A percentile compares a stretch with the other conserved stretches of the same genome.
phyloP scores from a whole-genome alignment of 1,140 invertebrate genomes.

The Sminthurides bifidus region DNA sequence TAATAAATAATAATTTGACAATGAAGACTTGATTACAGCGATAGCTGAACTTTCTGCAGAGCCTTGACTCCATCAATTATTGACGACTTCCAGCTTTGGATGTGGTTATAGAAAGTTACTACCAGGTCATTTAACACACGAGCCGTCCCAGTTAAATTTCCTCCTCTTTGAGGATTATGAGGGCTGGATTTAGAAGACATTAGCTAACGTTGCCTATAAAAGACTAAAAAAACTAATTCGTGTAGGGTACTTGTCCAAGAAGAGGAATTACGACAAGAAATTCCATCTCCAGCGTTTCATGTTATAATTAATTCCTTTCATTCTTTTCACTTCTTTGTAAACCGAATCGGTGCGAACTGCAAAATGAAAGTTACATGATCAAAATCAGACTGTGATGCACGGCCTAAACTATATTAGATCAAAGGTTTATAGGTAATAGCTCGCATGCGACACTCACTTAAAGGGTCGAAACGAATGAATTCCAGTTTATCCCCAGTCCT shows the following conservation, averaged over 20 bases:
- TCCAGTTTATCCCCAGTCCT: neutral
- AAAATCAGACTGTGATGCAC: neutral
- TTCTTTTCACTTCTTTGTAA: conserved; percentile 5
- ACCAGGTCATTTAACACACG: neutral
- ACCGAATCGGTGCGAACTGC: neutral
- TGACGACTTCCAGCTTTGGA: neutral
- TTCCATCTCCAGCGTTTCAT: neutral
- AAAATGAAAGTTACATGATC: neutral
- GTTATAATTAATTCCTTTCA: neutral
- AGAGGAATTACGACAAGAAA: too few relatives aligned
- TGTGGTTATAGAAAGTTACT: neutral
- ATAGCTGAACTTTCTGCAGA: neutral
- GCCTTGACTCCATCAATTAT: neutral
- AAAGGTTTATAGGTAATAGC: neutral
- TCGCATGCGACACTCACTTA: neutral
- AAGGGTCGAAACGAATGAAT: conserved; percentile 3
- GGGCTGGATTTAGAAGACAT: neutral
- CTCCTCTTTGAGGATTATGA: neutral
- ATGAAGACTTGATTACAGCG: too few relatives aligned
- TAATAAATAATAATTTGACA: too few relatives aligned
- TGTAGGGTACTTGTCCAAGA: too few relatives aligned
- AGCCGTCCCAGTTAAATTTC: neutral
- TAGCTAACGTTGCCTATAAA: neutral
- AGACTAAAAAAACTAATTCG: too few relatives aligned
- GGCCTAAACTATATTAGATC: neutral